Evolutionary conservation across 2,797 vertebrate genomes (phyloP).

Genomic region (Pseudochirops cupreus): DNA sequence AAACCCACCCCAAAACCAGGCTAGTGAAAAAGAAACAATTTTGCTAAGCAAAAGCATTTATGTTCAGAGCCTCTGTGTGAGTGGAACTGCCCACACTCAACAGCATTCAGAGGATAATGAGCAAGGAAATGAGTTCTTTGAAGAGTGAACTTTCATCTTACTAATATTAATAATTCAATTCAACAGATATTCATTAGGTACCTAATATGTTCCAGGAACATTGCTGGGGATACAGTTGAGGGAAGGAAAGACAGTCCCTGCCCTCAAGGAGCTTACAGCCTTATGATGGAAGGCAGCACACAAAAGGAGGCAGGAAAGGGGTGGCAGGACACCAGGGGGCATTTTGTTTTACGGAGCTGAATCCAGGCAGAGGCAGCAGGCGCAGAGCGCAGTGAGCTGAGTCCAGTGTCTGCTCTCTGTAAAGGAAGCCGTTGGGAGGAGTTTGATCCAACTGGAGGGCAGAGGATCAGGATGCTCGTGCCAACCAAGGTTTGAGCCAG

Average conservation of each 20-base stretch:
- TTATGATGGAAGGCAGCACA: neutral
- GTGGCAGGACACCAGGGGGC: neutral
- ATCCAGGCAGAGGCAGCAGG: neutral
- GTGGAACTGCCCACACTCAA: neutral
- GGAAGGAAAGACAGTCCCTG: neutral
- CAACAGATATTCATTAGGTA: neutral
- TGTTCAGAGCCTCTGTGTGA: neutral
- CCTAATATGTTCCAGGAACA: neutral
- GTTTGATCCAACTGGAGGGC: neutral
- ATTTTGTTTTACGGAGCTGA: neutral
- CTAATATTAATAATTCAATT: neutral
- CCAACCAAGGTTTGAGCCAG: neutral
- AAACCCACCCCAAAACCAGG: no score
- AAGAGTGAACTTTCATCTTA: neutral
- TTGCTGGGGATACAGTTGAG: neutral
- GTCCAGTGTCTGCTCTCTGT: neutral
- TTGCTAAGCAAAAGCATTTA: neutral
- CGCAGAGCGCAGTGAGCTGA: accelerated
- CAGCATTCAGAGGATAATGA: neutral
- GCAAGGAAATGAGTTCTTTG: neutral
- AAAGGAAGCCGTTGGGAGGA: neutral
- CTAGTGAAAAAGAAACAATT: slow-evolving; percentile 42
- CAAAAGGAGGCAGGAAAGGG: neutral
- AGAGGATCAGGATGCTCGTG: neutral
- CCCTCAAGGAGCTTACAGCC: neutral